Evolutionary conservation across 2,797 vertebrate genomes (phyloP), one percentile per base, ranked within the genome.

Genomic region (Hipposideros larvatus): DNA sequence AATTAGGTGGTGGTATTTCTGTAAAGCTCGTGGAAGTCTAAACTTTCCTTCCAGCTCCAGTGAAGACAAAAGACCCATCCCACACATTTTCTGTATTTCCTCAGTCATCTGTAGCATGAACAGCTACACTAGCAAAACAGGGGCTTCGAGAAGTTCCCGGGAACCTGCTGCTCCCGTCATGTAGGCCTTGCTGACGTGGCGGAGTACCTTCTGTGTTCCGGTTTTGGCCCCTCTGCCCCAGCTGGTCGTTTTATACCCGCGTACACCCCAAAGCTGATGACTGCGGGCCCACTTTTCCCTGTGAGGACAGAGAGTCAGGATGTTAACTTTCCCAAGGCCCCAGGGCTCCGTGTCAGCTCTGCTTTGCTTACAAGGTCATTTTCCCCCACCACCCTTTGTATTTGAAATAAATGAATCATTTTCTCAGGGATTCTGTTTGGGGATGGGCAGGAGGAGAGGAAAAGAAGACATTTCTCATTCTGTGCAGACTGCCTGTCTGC

Each of bases 361-460:
- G 11, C 6, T 53, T 16, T 43, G 22, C 18, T 86, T 55, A 55
- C 7, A 79, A 31, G 46, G 11, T 34, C 18, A 65, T 22, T 75
- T 55, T 90, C 21, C 48, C 16, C 37, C 28, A 24, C 8, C 8
- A 85, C 28, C n/a, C 15, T 93, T 73, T 65, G 4, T 88, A 16
- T 82, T 68, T 87, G 66, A 68, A 94, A 93, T 87, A 71, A 92
- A 48, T 80, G 2, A 68, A 87, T 84, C 18, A 22, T 46, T 65
- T 87, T 9, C 65, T 84, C 18, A 7, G 24, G 41, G 59, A 48
- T 73, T 61, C 55, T 89, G 28, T 80, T 24, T 82, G 28, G 43
- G 22, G 18, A 16, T 43, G 73, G 11, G 15, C 34, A 34, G n/a
- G 26, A 48, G n/a, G 21, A 22, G 1, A 57, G 19, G n/a, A 66